phyloP scores from a whole-genome alignment of 2,113 vertebrate genomes.

The Nothobranchius furzeri region DNA sequence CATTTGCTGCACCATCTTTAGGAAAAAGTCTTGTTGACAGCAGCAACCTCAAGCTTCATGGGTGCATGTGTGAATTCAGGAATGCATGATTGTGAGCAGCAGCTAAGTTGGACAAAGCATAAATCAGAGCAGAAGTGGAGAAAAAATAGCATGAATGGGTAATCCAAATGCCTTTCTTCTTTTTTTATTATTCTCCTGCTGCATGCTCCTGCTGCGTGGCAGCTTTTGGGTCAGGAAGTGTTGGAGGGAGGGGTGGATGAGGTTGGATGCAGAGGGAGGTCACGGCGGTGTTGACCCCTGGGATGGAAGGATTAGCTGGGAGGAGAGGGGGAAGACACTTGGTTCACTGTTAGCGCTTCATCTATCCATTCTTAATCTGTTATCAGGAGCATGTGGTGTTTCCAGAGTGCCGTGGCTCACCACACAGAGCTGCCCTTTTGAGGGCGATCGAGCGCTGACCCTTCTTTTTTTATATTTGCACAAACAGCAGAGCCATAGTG shows the following conservation, averaged over 20 bases:
- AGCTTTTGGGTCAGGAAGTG: slow-evolving; percentile 58
- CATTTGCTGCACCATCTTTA: slow-evolving; percentile 35
- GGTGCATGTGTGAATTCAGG: slow-evolving; percentile 23
- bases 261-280: slow-evolving; percentile 69
- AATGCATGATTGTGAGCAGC: slow-evolving; percentile 47
- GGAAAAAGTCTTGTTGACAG: slow-evolving; percentile 29
- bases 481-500: slow-evolving; percentile 33
- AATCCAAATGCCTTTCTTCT: slow-evolving; percentile 28
- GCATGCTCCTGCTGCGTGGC: slow-evolving; percentile 58
- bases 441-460: slow-evolving; percentile 30
- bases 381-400: slow-evolving; percentile 20
- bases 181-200: slow-evolving; percentile 23
- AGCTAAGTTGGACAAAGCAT: slow-evolving; percentile 28
- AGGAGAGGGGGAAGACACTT: slow-evolving; percentile 50
- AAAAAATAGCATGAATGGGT: slow-evolving; percentile 44
- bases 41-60: slow-evolving; percentile 44
- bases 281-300: slow-evolving; percentile 61
- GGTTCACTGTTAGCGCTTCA: slow-evolving; percentile 54
- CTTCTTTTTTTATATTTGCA: slow-evolving; percentile 28
- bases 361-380: slow-evolving; percentile 41
- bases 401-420: slow-evolving; percentile 4
- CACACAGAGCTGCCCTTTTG: slow-evolving; percentile 42
- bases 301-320: slow-evolving; percentile 54
- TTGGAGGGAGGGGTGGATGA: slow-evolving; percentile 47
- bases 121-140: slow-evolving; percentile 48